Evolutionary conservation across 2,888 invertebrate genomes (phyloP), one percentile per base, ranked within the genome.

Genomic region (Ectemnius cavifrons): DNA sequence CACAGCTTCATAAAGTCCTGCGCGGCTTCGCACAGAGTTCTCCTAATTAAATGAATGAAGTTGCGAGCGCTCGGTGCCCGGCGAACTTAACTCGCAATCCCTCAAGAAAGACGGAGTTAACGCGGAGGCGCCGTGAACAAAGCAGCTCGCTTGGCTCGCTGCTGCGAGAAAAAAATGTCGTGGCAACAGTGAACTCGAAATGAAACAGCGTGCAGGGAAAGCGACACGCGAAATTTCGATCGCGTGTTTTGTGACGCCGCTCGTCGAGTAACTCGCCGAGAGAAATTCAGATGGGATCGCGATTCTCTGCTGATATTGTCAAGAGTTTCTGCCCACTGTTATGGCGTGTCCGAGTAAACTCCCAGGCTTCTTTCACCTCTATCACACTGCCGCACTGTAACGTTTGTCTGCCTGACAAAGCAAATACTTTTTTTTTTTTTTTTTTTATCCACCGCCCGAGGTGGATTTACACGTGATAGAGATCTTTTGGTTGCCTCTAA

Each of bases 211-310:
- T 46, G 16, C 18, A 45, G 70, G 61, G 62, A 67, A 2, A 27
- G 58, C 5, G 57, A 70, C 80, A 81, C 80, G 80, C 80, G 78
- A 81, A 75, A 80, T 73, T 78, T 73, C 80, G 80, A 81, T 81
- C 80, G 80, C 57, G 71, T 14, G 52, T 80, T 80, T 71, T 81
- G 81, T 80, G 80, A 70, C 73, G 68, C 8, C 46, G 67, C 63
- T 78, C 80, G 78, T 80, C 68, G 65, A 71, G 63, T 63, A 64
- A 20, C 57, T 37, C 11, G 37, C 37, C 60, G 56, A 62, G 46
- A 57, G 52, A 67, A 61, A 61, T 61, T 57, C 63, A 74, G 67
- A 67, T 72, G 65, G 71, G 63, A 71, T 47, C 72, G n/a, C 68
- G 80, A 80, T 73, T 47, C 59, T 18, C 65, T 47, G 77, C 52